Evolutionary conservation across 2,797 vertebrate species (phyloP).

Genomic region (Hozukius guyotensis): DNA sequence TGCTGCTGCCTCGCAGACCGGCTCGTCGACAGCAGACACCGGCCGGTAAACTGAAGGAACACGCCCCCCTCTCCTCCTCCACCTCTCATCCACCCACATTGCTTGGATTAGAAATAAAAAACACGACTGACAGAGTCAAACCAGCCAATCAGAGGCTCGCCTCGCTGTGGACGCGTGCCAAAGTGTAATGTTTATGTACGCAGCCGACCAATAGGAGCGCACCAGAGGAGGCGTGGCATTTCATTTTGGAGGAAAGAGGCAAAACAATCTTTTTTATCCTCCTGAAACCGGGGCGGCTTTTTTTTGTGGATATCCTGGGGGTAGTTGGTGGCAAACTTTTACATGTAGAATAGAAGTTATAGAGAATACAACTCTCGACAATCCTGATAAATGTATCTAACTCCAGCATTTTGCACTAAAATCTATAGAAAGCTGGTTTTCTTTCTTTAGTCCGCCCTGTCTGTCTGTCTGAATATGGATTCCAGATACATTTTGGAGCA

Average conservation of each 20-base stretch:
- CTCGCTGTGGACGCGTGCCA: conserved; percentile 82
- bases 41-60: conserved; percentile 81
- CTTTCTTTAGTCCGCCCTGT: conserved; percentile 75
- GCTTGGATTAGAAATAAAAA: conserved; percentile 38
- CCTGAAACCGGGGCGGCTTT: conserved; percentile 79
- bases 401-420: conserved; percentile 75
- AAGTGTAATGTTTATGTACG: conserved; percentile 82
- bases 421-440: conserved; percentile 75
- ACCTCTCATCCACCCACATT: conserved; percentile 61
- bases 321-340: conserved; percentile 61
- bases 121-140: conserved; percentile 47
- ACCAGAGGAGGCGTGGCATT: conserved; percentile 82
- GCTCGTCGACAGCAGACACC: conserved; percentile 72
- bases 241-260: conserved; percentile 80
- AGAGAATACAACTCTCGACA: conserved; percentile 63
- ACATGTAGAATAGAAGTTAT: conserved; percentile 67
- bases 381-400: conserved; percentile 83
- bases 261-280: conserved; percentile 85
- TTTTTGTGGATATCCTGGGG: conserved; percentile 59
- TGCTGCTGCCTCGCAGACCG: conserved; percentile 19
- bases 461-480: conserved; percentile 79
- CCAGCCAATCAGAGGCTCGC: conserved; percentile 69
- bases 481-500: conserved; percentile 81
- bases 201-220: conserved; percentile 74
- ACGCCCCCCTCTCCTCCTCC: conserved; percentile 69